Percentiles rank a stretch among this genome's conserved stretches.
These are phyloP conservation scores for Drosophila prolongata DNA, from an alignment of 2,888 invertebrate species.

Conservation along the genomic window DNA sequence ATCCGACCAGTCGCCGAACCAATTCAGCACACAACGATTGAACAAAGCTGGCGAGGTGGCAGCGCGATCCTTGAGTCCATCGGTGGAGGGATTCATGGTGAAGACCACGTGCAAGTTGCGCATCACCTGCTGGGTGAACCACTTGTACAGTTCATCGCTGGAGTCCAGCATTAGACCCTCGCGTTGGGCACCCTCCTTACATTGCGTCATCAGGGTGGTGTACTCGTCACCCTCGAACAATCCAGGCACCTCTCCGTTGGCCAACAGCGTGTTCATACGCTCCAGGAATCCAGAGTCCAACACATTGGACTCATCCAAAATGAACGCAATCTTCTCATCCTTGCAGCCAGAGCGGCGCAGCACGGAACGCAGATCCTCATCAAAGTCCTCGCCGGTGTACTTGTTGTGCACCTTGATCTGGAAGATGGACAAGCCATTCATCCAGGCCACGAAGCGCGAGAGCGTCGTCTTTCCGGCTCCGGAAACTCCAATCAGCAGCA, in stretches of 20 bases:
- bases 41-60: conserved; percentile 99
- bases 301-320: conserved; percentile 99
- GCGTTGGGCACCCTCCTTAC: conserved; percentile 99
- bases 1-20: conserved; percentile 99
- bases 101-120: conserved; percentile 99
- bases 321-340: conserved; percentile 99
- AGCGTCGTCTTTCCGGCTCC: conserved; percentile 99
- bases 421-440: conserved; percentile 99
- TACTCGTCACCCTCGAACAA: conserved; percentile 98
- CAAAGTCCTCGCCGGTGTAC: conserved; percentile 99
- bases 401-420: conserved; percentile 99
- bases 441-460: conserved; percentile 99
- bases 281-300: conserved; percentile 99
- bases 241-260: conserved; percentile 98
- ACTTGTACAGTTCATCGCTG: conserved; percentile 99
- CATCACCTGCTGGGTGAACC: conserved; percentile 99
- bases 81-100: conserved; percentile 99
- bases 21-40: conserved; percentile 99
- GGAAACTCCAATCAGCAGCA: conserved; percentile 98
- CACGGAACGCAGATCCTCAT: conserved; percentile 97
- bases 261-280: conserved; percentile 99
- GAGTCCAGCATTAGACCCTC: conserved; percentile 99
- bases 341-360: conserved; percentile 94
- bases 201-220: conserved; percentile 99
- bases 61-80: conserved; percentile 98